Evolutionary conservation across 2,113 vertebrate genomes (phyloP), one percentile per base, ranked within the genome.

Genomic region (Australoheros scitulus): DNA sequence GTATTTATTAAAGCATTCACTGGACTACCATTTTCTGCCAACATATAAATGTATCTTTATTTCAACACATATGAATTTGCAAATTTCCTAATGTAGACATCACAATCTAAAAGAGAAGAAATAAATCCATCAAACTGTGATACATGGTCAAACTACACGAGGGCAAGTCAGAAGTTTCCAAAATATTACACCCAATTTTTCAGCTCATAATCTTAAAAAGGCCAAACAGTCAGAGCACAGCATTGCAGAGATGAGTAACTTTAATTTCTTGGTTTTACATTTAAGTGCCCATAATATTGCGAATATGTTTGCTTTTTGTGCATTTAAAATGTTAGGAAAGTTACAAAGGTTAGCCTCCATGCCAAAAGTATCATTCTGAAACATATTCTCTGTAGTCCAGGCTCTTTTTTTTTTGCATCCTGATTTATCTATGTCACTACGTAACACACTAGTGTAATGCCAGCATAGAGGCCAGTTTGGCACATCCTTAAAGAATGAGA

Each of bases 111-210:
- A 56, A 55, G 6, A 70, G 29, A 24, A 7, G 8, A 26, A 43
- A 38, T 1, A 18, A 52, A 29, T 0, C 77, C 17, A 61, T 20
- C 0, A 70, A 22, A 29, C 3, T 26, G 6, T 47, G 55, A 9
- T 10, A 56, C 24, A 26, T 74, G 6, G 22, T 34, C 29, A 52
- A 80, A 65, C 11, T 36, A 24, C 58, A 0, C 10, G 55, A 32
- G 15, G 22, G 20, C 58, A 64, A 57, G 2, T 65, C 52, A n/a
- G 41, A 65, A 8, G 7, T 43, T 55, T 41, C 50, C 32, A 0
- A 80, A 64, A 6, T 24, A 20, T 32, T 20, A 76, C 17, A 29
- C 56, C 11, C 20, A 34, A 61, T 15, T 34, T 50, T 38, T 85
- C 18, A 65, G 18, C 34, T 59, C 7, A 20, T 58, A 18, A 26